Evolutionary conservation across 2,888 invertebrate species (phyloP), one percentile per base, ranked within the genome.

Genomic region (Itoplectis maculator): DNA sequence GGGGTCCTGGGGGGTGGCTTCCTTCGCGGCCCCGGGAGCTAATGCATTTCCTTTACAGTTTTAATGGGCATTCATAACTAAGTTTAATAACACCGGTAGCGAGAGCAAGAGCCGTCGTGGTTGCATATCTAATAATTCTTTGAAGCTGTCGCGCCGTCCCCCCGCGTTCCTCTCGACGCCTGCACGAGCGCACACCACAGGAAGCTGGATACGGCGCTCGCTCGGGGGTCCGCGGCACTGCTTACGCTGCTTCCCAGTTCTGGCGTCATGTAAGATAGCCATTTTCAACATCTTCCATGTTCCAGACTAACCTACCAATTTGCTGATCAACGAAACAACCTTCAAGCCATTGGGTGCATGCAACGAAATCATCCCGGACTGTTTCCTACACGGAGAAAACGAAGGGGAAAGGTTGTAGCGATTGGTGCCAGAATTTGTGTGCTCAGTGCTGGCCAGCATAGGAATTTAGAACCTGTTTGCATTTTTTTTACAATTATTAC

Each of bases 31-130:
- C 87, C 72, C 73, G 69, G 63, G 87, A 88, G 89, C 92, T 92
- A 92, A 92, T 92, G 92, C 92, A 92, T 92, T 92, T 92, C 92
- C 92, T 92, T 92, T 92, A 92, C 91, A 92, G 91, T 91, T 92
- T 92, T 92, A 92, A 92, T 92, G 91, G 92, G 90, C 91, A 92
- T 92, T 92, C 92, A 91, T 92, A 92, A 91, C 92, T 90, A 92
- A 92, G 92, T 92, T 92, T 92, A 92, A 92, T 92, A 92, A 91
- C 90, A 88, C 88, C 88, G 87, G 89, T 85, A 88, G 89, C n/a
- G 89, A 88, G 82, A 89, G 88, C 85, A 85, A 88, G 88, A 88
- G 88, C 87, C 88, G 88, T 87, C 88, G 88, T 79, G 90, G 91
- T 90, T 89, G 91, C 90, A 90, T 88, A 89, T 91, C 91, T 90